Evolutionary conservation across 2,888 invertebrate species (phyloP), one percentile per base, ranked within the genome.

Genomic region (Rambutsinella grinnellia): DNA sequence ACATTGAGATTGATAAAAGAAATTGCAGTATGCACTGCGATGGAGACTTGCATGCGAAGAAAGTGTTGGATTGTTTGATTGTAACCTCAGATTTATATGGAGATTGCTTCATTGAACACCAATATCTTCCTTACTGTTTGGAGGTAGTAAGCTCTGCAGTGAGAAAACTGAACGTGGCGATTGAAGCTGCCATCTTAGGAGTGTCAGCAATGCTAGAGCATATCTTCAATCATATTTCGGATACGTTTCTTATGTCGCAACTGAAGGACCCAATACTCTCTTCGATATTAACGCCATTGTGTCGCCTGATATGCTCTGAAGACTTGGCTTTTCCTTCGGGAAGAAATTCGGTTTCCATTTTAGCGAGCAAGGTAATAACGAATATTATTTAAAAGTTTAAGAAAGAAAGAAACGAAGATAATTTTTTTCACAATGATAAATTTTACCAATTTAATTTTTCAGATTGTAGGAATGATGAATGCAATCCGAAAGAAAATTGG

Each of bases 41-140:
- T 0, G 91, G 97, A 0, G 98, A 99, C 87, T 89, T 89, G 67
- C 93, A 94, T 86, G 94, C 96, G 0, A 88, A 89, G 27, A 93
- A 94, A 85, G 95, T 99, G n/a, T 89, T 98, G 79, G 93, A 95
- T 84, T 96, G 96, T 86, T 91, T 99, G 26, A 92, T 93, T 77
- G 92, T 93, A 79, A 94, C 98, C 82, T 93, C 95, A 66, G 92
- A 83, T 78, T 68, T 83, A 54, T 83, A 82, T 51, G 83, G 83
- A 3, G 82, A 83, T 61, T 80, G 80, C 56, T 83, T 83, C 56
- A 79, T 82, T 24, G 82, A 82, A 23, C 62, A 81, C 17, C 83
- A 83, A 47, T 83, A 83, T 61, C 36, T 82, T n/a, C 81, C 82
- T 0, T 83, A 83, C 51, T 75, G 80, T 3, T 57, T 79, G 49